A percentile compares a stretch with the other conserved stretches of the same genome.
Evolutionary conservation across 1,140 invertebrate genomes (phyloP).

Genomic region (Agrypnia vestita): DNA sequence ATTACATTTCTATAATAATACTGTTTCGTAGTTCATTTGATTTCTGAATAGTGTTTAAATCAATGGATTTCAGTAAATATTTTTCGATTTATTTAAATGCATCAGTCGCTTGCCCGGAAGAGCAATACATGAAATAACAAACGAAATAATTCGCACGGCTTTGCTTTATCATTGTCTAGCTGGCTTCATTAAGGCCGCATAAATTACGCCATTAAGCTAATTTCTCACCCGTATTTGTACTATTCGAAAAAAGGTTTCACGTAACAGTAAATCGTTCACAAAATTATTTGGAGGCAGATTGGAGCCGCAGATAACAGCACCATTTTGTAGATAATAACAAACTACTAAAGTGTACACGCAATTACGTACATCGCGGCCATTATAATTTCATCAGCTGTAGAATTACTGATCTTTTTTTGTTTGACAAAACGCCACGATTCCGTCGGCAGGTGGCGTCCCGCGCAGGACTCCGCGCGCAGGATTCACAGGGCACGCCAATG

Average conservation of each 20-base stretch:
- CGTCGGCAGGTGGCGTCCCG: conserved; percentile 39
- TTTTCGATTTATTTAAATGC: background rate
- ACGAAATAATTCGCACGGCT: conserved; percentile 31
- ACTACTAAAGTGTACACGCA: conserved; percentile 55
- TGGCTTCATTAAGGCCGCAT: conserved; percentile 18
- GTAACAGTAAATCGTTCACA: conserved; percentile 44
- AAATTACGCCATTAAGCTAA: conserved; percentile 32
- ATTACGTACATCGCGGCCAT: conserved; percentile 58
- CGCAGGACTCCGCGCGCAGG: background rate
- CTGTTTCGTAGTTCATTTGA: too few species aligned
- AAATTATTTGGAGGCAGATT: conserved; percentile 55
- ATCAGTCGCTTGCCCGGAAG: background rate
- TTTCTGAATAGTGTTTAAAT: too few species aligned
- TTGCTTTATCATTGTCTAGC: conserved; percentile 17
- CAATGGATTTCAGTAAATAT: too few species aligned
- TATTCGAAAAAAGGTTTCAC: conserved; percentile 30
- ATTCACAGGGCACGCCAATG: too few species aligned
- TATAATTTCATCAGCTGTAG: conserved; percentile 60
- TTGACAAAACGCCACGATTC: conserved; percentile 36
- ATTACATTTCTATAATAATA: too few species aligned
- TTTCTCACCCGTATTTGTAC: conserved; percentile 30
- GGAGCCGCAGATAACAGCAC: conserved; percentile 55
- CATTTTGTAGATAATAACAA: conserved; percentile 60
- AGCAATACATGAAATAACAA: background rate
- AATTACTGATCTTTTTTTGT: conserved; percentile 53